These are phyloP conservation scores for Drosophila athabasca DNA, from an alignment of 1,140 invertebrate species.

Conservation along the genomic window DNA sequence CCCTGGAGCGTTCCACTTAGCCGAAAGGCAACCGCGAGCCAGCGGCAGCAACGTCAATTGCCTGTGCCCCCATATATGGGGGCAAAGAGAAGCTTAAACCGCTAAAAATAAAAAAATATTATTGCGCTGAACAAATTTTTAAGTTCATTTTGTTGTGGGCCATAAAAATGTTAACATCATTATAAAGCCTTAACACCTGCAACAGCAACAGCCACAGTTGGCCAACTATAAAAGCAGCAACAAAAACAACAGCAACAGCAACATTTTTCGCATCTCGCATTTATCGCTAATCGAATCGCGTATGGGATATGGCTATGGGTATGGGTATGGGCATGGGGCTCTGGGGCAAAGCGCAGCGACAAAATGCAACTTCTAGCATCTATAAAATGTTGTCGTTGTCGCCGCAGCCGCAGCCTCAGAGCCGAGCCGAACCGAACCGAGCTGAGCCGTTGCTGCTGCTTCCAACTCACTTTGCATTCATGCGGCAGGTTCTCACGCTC, in stretches of 20 bases:
- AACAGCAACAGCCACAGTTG: constrained; percentile 55
- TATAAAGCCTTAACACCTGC: constrained; percentile 78
- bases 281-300: constrained; percentile 77
- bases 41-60: constrained; percentile 44
- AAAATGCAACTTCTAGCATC: constrained; percentile 54
- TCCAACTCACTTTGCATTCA: constrained; percentile 74
- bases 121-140: constrained; percentile 77
- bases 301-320: constrained; percentile 23
- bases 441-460: constrained; percentile 24
- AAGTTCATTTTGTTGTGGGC: constrained; percentile 70
- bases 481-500: constrained; percentile 76
- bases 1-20: constrained; percentile 35
- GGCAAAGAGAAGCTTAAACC: constrained; percentile 26
- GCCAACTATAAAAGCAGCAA: constrained; percentile 32
- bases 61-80: constrained; percentile 60
- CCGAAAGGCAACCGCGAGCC: neutral
- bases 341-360: constrained; percentile 7
- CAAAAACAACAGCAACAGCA: constrained; percentile 22
- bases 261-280: constrained; percentile 70
- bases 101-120: constrained; percentile 50
- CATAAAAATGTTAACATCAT: constrained; percentile 82
- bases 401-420: neutral
- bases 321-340: constrained; percentile 8
- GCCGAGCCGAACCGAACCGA: too few relatives aligned
- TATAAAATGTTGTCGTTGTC: constrained; percentile 69